These are phyloP conservation scores for Eristalinus aeneus DNA, from an alignment of 2,888 invertebrate species.

Conservation along the genomic window DNA sequence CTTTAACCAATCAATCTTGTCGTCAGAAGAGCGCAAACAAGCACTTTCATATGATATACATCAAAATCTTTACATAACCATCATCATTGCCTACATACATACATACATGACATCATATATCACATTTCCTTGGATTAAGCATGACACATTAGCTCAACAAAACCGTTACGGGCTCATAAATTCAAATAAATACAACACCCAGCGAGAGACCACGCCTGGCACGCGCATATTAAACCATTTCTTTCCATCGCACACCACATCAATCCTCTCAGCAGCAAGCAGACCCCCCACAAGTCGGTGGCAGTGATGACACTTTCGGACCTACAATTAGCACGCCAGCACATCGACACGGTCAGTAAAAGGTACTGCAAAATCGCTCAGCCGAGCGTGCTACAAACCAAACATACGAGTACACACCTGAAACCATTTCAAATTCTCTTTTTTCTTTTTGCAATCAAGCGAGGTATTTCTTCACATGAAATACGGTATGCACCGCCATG, in stretches of 20 bases:
- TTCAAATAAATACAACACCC: not conserved
- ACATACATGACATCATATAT: not conserved
- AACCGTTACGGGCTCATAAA: not conserved
- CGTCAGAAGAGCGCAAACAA: no score
- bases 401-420: slow-evolving; percentile 3
- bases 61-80: no score
- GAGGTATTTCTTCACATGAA: slow-evolving; percentile 31
- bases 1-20: no score
- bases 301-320: slow-evolving; percentile 25
- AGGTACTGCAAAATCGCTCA: slow-evolving; percentile 20
- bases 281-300: not conserved
- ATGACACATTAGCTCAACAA: not conserved
- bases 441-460: slow-evolving; percentile 4
- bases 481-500: slow-evolving; percentile 7
- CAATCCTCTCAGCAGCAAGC: not conserved
- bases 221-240: not conserved
- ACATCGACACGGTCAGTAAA: slow-evolving; percentile 7
- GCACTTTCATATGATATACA: no score
- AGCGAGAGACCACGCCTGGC: not conserved
- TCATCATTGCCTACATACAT: not conserved
- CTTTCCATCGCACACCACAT: not conserved
- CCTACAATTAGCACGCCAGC: slow-evolving; percentile 11
- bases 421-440: slow-evolving; percentile 3
- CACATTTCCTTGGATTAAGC: not conserved
- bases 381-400: slow-evolving; percentile 1